phyloP scores from a whole-genome alignment of 2,797 vertebrate species.

The Hozukius guyotensis region DNA sequence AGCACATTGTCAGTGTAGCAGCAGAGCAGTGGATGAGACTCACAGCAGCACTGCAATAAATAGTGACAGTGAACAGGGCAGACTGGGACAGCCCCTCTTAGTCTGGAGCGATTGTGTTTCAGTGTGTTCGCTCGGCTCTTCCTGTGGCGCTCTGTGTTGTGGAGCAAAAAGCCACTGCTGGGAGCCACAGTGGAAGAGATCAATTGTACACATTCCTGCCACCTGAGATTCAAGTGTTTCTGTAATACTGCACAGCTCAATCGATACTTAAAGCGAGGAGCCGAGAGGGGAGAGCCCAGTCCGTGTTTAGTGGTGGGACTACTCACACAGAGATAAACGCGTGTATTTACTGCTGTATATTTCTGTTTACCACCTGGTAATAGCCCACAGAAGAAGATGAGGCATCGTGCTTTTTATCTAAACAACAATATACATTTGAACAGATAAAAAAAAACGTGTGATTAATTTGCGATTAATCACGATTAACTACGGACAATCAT shows the following conservation, averaged over 20 bases:
- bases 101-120: conserved; percentile 73
- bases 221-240: conserved; percentile 90
- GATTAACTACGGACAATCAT: too few relatives aligned
- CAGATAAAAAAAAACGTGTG: too few relatives aligned
- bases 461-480: too few relatives aligned
- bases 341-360: conserved; percentile 37
- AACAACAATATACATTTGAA: not conserved
- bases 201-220: conserved; percentile 89
- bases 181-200: conserved; percentile 84
- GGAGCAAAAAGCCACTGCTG: conserved; percentile 84
- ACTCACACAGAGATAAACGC: conserved; percentile 76
- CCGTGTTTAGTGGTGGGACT: conserved; percentile 70
- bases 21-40: conserved; percentile 41
- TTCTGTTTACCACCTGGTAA: conserved; percentile 20
- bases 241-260: conserved; percentile 88
- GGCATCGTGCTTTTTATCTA: not conserved
- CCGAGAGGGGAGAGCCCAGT: conserved; percentile 64
- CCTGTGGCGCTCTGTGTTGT: conserved; percentile 74
- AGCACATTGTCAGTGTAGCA: not conserved
- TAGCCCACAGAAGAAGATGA: not conserved
- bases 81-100: conserved; percentile 67
- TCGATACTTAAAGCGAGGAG: conserved; percentile 84
- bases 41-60: conserved; percentile 46
- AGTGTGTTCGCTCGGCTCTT: conserved; percentile 66
- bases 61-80: conserved; percentile 65